A percentile compares a stretch with the other conserved stretches of the same genome.
Conservation (phyloP, 2,888 invertebrate species). For the Catocala nupta region DNA sequence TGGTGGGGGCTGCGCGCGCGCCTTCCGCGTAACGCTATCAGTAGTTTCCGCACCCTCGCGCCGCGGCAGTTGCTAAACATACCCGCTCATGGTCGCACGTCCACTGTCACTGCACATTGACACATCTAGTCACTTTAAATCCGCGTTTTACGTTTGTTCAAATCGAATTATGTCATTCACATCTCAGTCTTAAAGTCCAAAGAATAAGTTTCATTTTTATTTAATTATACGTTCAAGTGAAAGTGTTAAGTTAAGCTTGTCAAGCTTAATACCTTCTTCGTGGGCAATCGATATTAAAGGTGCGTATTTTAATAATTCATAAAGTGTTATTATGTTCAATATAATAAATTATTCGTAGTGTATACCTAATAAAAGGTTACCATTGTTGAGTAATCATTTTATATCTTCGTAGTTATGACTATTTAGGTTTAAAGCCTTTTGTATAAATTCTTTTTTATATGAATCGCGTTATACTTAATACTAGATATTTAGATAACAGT, state of each 20-base stretch:
- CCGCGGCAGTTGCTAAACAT: conserved; percentile 84
- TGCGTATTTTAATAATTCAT: conserved; percentile 58
- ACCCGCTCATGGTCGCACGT: conserved; percentile 84
- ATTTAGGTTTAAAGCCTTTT: conserved; percentile 38
- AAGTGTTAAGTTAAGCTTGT: conserved; percentile 53
- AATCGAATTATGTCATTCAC: conserved; percentile 49
- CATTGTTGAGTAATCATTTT: conserved; percentile 38
- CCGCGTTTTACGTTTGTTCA: conserved; percentile 40
- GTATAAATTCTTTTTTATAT: conserved; percentile 38
- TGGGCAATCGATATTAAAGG: conserved; percentile 57
- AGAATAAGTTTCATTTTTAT: conserved; percentile 46
- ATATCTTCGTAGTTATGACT: conserved; percentile 33
- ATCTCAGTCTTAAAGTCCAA: conserved; percentile 45
- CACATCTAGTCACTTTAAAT: conserved; percentile 74
- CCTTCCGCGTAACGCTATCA: conserved; percentile 87
- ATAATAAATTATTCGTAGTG: conserved; percentile 40
- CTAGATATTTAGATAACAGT: conserved; percentile 17
- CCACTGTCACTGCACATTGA: conserved; percentile 60
- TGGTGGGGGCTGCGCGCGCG: conserved; percentile 79
- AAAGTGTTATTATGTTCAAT: conserved; percentile 42
- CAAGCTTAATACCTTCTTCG: conserved; percentile 53
- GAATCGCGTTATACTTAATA: conserved; percentile 23
- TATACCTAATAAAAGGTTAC: conserved; percentile 38
- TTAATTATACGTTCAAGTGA: conserved; percentile 46
- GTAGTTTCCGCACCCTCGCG: conserved; percentile 85